Evolutionary conservation across 2,888 invertebrate genomes (phyloP).

Genomic region (Polydrusus pterygomalis): DNA sequence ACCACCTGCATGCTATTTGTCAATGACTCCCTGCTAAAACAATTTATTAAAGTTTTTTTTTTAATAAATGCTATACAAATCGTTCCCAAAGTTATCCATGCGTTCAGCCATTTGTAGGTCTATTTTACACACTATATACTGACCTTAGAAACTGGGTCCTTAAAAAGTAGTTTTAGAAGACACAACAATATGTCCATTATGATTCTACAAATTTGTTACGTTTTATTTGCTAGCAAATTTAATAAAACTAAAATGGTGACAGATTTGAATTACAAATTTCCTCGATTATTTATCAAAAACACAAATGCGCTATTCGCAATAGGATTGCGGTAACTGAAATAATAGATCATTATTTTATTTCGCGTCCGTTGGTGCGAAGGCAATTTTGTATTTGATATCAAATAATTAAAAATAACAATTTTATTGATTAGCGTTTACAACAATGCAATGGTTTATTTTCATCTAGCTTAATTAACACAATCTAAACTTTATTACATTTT

Average conservation of each 20-base stretch:
- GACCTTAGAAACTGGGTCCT: no score
- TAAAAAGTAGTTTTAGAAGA: background rate
- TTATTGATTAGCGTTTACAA: no score
- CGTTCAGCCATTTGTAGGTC: no score
- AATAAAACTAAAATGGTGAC: background rate
- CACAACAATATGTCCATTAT: background rate
- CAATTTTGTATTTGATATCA: conserved; percentile 4
- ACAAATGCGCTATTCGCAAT: background rate
- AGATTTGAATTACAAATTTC: conserved; percentile 1
- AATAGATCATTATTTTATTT: conserved; percentile 5
- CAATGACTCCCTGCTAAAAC: no score
- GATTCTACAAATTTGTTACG: background rate
- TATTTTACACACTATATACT: no score
- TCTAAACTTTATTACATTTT: no score
- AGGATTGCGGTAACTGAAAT: conserved; percentile 1
- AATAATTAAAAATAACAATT: conserved; percentile 8
- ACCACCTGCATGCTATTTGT: no score
- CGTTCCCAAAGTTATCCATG: no score
- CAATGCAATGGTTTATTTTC: no score
- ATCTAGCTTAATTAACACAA: no score
- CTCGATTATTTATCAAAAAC: background rate
- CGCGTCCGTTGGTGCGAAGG: background rate
- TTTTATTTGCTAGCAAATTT: background rate
- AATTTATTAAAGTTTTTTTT: no score
- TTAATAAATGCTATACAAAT: no score